Conservation (phyloP, 2,888 invertebrate species). For the Lydus trimaculatus region DNA sequence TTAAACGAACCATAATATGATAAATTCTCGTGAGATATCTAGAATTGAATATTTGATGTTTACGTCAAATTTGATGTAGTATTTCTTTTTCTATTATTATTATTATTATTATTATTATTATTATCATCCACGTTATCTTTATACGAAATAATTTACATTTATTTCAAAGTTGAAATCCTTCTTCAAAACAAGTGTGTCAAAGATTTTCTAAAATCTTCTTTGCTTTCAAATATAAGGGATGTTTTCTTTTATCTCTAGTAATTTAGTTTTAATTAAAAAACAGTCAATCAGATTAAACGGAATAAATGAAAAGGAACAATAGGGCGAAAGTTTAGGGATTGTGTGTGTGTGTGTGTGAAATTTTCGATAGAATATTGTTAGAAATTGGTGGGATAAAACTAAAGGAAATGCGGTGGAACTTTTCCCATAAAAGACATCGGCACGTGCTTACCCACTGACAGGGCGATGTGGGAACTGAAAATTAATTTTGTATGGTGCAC, state of each 20-base stretch:
- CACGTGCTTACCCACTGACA: constrained; percentile 33
- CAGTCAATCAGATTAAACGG: no score
- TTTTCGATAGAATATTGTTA: neutral
- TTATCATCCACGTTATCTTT: no score
- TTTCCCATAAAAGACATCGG: constrained; percentile 36
- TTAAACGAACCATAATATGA: constrained; percentile 8
- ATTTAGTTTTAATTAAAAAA: neutral
- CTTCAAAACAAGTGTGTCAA: no score
- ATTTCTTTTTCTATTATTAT: neutral
- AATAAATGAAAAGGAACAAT: constrained; percentile 31
- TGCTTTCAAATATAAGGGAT: neutral
- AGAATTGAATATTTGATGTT: constrained; percentile 3
- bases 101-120: neutral
- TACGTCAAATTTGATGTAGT: neutral
- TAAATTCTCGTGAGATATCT: constrained; percentile 1
- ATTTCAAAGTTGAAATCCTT: neutral
- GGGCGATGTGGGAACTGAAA: constrained; percentile 34
- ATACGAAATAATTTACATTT: neutral
- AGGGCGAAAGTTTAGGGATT: neutral
- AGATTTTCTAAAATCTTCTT: neutral
- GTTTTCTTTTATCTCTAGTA: neutral
- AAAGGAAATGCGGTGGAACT: constrained; percentile 27
- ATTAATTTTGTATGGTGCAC: constrained; percentile 33
- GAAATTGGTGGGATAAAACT: constrained; percentile 6
- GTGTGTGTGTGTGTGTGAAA: neutral